These are phyloP conservation scores for Eurystomus glaucurus DNA, from an alignment of 2,797 vertebrate genomes.

Conservation along the genomic window DNA sequence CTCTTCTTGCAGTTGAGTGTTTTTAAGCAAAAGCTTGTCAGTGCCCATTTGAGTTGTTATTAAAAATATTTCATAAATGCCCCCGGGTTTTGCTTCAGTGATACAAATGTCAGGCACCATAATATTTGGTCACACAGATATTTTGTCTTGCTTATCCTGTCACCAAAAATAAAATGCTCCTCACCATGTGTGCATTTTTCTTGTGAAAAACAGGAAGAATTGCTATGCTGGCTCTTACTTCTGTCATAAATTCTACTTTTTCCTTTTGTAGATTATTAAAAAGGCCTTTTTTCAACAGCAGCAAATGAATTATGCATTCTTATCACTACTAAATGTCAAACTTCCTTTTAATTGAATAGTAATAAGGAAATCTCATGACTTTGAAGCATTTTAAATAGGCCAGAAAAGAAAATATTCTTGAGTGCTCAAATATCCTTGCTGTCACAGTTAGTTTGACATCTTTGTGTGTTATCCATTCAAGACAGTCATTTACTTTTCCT, in stretches of 20 bases:
- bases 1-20: not conserved
- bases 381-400: not conserved
- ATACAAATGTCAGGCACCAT: not conserved
- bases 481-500: constrained; percentile 54
- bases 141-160: not conserved
- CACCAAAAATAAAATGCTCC: not conserved
- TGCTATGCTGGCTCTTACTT: not conserved
- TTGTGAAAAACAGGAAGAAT: constrained; percentile 50
- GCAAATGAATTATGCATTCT: not conserved
- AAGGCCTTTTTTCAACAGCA: not conserved
- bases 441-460: not conserved
- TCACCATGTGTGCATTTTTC: not conserved
- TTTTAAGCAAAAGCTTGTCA: not conserved
- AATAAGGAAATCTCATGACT: constrained; percentile 37
- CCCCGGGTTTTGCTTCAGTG: not conserved
- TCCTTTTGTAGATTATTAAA: not conserved
- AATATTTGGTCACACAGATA: not conserved
- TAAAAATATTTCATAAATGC: not conserved
- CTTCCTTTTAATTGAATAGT: constrained; percentile 4
- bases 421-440: not conserved
- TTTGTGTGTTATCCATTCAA: constrained; percentile 41
- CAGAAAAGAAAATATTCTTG: not conserved
- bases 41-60: not conserved
- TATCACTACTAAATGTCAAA: not conserved
- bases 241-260: not conserved